These are phyloP conservation scores for Acipenser oxyrinchus DNA, from an alignment of 2,797 vertebrate species.

Conservation along the genomic window DNA sequence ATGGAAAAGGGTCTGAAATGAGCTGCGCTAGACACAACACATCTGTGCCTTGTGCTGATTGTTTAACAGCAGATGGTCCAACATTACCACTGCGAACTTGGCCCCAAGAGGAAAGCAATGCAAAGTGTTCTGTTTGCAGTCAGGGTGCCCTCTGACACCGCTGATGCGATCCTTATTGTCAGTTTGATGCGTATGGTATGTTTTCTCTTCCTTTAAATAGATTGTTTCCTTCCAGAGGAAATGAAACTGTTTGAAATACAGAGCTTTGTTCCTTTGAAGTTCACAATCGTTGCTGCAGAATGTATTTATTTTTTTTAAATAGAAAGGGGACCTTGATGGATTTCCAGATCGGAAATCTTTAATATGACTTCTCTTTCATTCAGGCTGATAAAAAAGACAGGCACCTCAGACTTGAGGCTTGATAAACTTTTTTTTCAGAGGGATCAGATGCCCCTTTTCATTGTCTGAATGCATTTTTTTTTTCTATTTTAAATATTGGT, in stretches of 20 bases:
- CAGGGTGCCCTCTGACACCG: slow-evolving; percentile 24
- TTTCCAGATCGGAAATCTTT: slow-evolving; percentile 39
- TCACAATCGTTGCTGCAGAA: slow-evolving; percentile 49
- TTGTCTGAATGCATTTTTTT: too few species aligned
- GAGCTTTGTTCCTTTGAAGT: slow-evolving; percentile 50
- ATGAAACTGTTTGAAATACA: slow-evolving; percentile 41
- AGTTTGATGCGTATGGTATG: slow-evolving; percentile 37
- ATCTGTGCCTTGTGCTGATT: neutral
- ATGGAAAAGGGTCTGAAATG: neutral
- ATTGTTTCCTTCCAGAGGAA: slow-evolving; percentile 48
- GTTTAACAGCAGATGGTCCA: neutral
- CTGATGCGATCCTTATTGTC: slow-evolving; percentile 43
- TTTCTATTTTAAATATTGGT: too few species aligned
- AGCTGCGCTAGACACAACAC: neutral
- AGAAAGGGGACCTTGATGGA: slow-evolving; percentile 41
- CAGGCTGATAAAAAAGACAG: slow-evolving; percentile 34
- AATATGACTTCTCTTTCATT: slow-evolving; percentile 26
- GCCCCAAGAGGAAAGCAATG: neutral
- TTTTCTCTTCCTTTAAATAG: slow-evolving; percentile 48
- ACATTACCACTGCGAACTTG: neutral
- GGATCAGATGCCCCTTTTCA: too few species aligned
- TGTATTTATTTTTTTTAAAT: slow-evolving; percentile 7
- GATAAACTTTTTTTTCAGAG: too few species aligned
- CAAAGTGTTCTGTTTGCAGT: neutral
- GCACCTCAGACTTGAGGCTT: slow-evolving; percentile 6